These are phyloP conservation scores for Discoglossus pictus DNA, from an alignment of 2,797 vertebrate genomes.

Conservation along the genomic window DNA sequence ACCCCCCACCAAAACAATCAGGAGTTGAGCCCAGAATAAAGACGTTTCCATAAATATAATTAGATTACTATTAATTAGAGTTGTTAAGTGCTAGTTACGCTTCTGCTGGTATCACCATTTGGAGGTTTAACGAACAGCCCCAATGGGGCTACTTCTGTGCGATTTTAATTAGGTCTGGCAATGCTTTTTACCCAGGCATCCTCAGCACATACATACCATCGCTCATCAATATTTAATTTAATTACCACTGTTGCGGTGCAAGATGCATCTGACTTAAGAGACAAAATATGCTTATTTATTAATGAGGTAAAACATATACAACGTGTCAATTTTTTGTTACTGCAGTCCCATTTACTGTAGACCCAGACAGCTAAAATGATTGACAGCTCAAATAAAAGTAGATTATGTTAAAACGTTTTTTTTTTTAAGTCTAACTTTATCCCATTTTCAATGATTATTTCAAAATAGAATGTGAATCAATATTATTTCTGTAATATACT, in stretches of 20 bases:
- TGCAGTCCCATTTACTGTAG: slow-evolving; percentile 31
- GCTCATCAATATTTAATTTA: slow-evolving; percentile 93
- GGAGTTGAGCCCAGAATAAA: slow-evolving; percentile 46
- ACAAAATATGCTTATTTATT: slow-evolving; percentile 92
- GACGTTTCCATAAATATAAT: slow-evolving; percentile 82
- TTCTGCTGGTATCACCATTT: slow-evolving; percentile 78
- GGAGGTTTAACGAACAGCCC: slow-evolving; percentile 83
- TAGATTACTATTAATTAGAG: slow-evolving; percentile 85
- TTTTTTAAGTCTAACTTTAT: too few relatives aligned
- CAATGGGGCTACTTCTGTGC: slow-evolving; percentile 80
- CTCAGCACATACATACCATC: slow-evolving; percentile 69
- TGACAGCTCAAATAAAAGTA: too few relatives aligned
- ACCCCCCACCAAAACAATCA: slow-evolving; percentile 40
- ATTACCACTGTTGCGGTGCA: slow-evolving; percentile 85
- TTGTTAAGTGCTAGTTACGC: slow-evolving; percentile 74
- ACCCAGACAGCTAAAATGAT: too few relatives aligned
- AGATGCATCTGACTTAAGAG: slow-evolving; percentile 90
- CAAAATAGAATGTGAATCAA: too few relatives aligned
- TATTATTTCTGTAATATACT: too few relatives aligned
- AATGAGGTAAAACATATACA: slow-evolving; percentile 89
- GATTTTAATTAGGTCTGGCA: slow-evolving; percentile 89
- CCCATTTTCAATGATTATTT: too few relatives aligned
- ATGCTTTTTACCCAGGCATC: slow-evolving; percentile 83
- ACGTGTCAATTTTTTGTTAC: slow-evolving; percentile 59
- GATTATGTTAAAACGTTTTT: too few relatives aligned